Evolutionary conservation across 1,140 invertebrate genomes (phyloP).

Genomic region (Drosophila tsacasi): DNA sequence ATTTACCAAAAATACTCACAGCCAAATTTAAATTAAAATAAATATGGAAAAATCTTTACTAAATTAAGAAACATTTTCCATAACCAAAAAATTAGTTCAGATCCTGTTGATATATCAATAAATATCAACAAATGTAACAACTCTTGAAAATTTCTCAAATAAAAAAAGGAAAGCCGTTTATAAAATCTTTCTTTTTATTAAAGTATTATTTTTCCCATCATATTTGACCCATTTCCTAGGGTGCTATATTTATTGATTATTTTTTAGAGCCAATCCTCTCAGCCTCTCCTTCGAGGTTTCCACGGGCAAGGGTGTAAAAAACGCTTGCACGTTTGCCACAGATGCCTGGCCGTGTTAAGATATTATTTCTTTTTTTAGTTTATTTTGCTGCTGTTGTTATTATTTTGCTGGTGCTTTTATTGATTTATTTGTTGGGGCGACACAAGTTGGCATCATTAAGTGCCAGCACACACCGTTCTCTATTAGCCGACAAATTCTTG

Average conservation of each 20-base stretch:
- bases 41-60: background rate
- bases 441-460: conserved; percentile 83
- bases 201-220: background rate
- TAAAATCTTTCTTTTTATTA: background rate
- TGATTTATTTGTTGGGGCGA: conserved; percentile 69
- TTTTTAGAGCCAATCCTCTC: background rate
- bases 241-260: background rate
- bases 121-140: no score
- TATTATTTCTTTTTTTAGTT: conserved; percentile 10
- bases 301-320: conserved; percentile 41
- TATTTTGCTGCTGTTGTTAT: conserved; percentile 11
- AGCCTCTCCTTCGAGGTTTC: conserved; percentile 14
- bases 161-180: background rate
- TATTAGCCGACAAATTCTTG: conserved; percentile 84
- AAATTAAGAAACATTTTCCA: no score
- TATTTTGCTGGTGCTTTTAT: conserved; percentile 45
- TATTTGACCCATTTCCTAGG: background rate
- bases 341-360: conserved; percentile 25
- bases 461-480: conserved; percentile 77
- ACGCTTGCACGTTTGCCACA: conserved; percentile 32
- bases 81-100: no score
- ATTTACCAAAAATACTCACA: no score
- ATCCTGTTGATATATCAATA: no score
- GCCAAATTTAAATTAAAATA: background rate
- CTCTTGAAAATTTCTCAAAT: background rate